Conservation (phyloP, 1,140 invertebrate species). For the Penaeus vannamei region DNA sequence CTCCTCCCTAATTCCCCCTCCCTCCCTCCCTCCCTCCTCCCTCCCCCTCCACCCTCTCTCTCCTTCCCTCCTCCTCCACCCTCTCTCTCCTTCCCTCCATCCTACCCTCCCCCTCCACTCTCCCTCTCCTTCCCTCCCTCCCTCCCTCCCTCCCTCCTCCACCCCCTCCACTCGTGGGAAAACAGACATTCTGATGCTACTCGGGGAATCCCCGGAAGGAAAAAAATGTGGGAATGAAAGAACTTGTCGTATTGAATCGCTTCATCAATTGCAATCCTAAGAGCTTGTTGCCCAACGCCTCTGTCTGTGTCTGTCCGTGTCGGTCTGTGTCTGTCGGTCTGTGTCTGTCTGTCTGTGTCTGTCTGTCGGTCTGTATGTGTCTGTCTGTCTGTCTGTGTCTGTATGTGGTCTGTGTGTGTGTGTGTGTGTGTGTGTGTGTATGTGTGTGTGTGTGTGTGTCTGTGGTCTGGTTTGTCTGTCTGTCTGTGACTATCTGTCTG, state of each 20-base stretch:
- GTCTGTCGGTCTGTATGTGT: not conserved
- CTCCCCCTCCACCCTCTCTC: not conserved
- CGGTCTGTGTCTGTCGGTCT: not conserved
- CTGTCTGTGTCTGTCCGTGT: not conserved
- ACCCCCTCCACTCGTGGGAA: not conserved
- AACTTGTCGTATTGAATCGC: not conserved
- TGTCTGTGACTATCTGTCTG: not conserved
- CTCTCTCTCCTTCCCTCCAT: not conserved
- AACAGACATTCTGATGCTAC: not conserved
- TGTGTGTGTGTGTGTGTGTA: not conserved
- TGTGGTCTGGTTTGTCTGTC: not conserved
- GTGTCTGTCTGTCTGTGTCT: not conserved
- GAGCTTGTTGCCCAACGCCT: not conserved
- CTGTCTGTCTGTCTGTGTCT: not conserved
- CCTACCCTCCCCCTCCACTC: not conserved
- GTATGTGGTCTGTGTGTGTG: not conserved
- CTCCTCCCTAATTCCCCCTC: not conserved
- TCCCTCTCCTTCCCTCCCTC: not conserved
- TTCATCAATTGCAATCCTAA: not conserved
- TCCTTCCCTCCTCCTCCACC: not conserved
- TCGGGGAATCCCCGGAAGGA: not conserved
- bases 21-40: not conserved
- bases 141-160: not conserved
- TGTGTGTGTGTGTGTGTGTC: not conserved
- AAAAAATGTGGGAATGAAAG: not conserved